A percentile compares a stretch with the other conserved stretches of the same genome.
Conservation (phyloP, 2,888 invertebrate genomes). For the Trisateles emortualis region DNA sequence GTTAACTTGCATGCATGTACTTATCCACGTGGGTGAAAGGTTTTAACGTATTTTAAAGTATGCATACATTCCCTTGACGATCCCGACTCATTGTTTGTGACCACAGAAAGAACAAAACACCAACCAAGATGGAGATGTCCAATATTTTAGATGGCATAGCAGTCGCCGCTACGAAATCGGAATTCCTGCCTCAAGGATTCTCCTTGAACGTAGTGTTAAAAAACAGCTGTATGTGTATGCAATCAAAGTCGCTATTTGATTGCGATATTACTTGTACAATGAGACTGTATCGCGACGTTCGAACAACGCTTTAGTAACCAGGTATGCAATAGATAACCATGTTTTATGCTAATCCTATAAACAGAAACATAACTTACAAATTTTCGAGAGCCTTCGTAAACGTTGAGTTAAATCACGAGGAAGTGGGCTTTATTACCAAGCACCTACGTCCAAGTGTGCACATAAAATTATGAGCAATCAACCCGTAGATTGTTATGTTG, state of each 20-base stretch:
- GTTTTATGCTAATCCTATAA: slow-evolving; percentile 82
- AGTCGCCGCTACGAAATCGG: slow-evolving; percentile 83
- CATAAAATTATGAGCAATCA: slow-evolving; percentile 82
- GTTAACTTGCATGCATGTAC: slow-evolving; percentile 52
- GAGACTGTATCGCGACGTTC: slow-evolving; percentile 72
- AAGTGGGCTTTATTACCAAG: slow-evolving; percentile 64
- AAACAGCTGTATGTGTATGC: slow-evolving; percentile 62
- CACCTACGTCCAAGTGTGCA: slow-evolving; percentile 60
- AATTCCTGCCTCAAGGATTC: slow-evolving; percentile 81
- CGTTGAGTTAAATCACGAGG: slow-evolving; percentile 58
- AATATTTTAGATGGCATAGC: slow-evolving; percentile 87
- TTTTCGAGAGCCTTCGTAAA: slow-evolving; percentile 73
- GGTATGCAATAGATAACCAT: slow-evolving; percentile 83
- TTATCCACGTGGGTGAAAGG: slow-evolving; percentile 66
- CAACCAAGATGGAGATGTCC: slow-evolving; percentile 86
- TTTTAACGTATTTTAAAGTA: slow-evolving; percentile 77
- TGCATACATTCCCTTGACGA: slow-evolving; percentile 84
- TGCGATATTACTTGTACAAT: slow-evolving; percentile 55
- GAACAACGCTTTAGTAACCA: slow-evolving; percentile 81
- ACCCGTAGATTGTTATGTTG: slow-evolving; percentile 82
- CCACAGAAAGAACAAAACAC: slow-evolving; percentile 83
- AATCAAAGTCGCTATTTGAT: slow-evolving; percentile 65
- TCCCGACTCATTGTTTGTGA: slow-evolving; percentile 83
- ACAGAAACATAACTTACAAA: slow-evolving; percentile 81
- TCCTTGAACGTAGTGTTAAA: slow-evolving; percentile 51